Evolutionary conservation across 2,888 invertebrate genomes (phyloP).

Genomic region (Omphaloscelis lunosa): DNA sequence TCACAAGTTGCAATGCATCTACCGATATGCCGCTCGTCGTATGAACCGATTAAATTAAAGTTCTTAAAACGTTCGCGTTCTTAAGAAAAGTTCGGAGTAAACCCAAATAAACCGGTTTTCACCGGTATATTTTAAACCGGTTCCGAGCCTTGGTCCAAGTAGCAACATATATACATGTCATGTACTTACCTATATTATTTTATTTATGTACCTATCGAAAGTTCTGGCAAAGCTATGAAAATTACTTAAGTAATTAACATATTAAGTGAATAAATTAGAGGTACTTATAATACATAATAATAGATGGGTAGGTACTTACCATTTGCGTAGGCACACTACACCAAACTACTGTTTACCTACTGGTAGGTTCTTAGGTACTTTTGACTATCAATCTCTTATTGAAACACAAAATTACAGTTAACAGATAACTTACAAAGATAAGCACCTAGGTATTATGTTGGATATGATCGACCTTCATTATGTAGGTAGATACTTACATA

Average conservation of each 20-base stretch:
- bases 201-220: background rate
- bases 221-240: slow-evolving; percentile 5
- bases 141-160: too few relatives aligned
- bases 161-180: background rate
- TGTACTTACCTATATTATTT: background rate
- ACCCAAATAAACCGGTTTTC: too few relatives aligned
- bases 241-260: background rate
- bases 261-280: background rate
- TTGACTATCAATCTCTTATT: background rate
- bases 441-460: background rate
- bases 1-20: too few relatives aligned
- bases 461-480: slow-evolving; percentile 38
- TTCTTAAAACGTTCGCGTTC: too few relatives aligned
- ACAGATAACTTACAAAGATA: slow-evolving; percentile 22
- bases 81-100: too few relatives aligned
- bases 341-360: background rate
- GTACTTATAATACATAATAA: background rate
- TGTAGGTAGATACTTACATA: background rate
- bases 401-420: slow-evolving; percentile 14
- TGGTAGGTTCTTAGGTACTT: background rate
- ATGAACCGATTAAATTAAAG: too few relatives aligned
- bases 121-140: too few relatives aligned
- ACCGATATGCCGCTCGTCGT: too few relatives aligned
- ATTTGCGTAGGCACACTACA: background rate
- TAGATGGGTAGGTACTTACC: background rate